These are phyloP conservation scores for Rhinichthys osculus DNA, from an alignment of 2,797 vertebrate genomes.

Conservation along the genomic window DNA sequence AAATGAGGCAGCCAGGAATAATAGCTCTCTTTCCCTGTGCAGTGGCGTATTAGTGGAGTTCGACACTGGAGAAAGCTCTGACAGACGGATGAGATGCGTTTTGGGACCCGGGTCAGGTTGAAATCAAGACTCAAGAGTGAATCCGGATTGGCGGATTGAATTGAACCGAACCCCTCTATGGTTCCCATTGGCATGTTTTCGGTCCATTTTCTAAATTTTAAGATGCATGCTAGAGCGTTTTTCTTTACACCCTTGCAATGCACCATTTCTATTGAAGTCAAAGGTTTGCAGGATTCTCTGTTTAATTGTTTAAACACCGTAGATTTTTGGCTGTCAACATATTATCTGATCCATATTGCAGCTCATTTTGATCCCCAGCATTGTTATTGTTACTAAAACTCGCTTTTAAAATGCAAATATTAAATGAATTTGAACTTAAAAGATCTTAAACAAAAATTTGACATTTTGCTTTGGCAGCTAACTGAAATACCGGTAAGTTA, in stretches of 20 bases:
- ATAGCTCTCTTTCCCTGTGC: slow-evolving; percentile 34
- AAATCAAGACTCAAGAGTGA: slow-evolving; percentile 27
- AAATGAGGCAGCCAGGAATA: slow-evolving; percentile 51
- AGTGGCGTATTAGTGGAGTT: slow-evolving; percentile 10
- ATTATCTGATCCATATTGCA: not conserved
- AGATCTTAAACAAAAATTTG: not conserved
- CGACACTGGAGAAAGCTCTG: not conserved
- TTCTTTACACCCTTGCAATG: too few species aligned
- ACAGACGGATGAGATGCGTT: slow-evolving; percentile 20
- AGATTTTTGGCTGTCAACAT: not conserved
- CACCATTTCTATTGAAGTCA: not conserved
- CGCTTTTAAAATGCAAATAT: not conserved
- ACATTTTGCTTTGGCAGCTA: not conserved
- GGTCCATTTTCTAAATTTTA: not conserved
- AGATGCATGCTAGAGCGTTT: not conserved
- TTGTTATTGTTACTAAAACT: not conserved
- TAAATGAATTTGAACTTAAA: not conserved
- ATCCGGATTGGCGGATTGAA: not conserved
- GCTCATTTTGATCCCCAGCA: not conserved
- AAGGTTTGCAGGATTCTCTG: not conserved
- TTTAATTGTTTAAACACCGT: not conserved
- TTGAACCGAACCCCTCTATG: not conserved
- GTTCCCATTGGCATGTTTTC: not conserved
- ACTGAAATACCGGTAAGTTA: not conserved
- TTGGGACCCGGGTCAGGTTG: not conserved